These are phyloP conservation scores for Apteryx mantelli DNA, from an alignment of 2,113 vertebrate species.

Conservation along the genomic window DNA sequence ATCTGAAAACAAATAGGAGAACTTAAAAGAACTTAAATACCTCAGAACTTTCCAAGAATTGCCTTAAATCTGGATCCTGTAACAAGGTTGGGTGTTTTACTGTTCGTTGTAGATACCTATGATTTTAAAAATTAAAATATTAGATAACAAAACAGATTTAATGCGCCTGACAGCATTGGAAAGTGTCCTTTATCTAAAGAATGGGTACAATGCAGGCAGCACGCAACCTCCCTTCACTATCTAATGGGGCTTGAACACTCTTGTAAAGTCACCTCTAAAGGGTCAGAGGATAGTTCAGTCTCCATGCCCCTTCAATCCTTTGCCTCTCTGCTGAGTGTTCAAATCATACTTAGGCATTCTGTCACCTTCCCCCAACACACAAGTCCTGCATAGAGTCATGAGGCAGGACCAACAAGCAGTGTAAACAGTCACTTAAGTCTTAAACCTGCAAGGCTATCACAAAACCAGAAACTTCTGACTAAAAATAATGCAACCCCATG, in stretches of 20 bases:
- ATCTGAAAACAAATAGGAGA: background rate
- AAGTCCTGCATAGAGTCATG: background rate
- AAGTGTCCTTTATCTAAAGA: background rate
- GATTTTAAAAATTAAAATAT: slow-evolving; percentile 53
- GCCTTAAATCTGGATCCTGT: slow-evolving; percentile 94
- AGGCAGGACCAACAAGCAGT: background rate
- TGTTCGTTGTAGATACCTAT: slow-evolving; percentile 94
- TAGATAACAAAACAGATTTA: background rate
- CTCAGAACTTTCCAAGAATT: slow-evolving; percentile 96
- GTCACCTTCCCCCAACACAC: background rate
- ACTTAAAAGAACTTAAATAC: slow-evolving; percentile 73
- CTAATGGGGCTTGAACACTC: background rate
- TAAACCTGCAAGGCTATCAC: background rate
- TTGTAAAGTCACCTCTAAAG: background rate
- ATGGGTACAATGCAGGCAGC: background rate
- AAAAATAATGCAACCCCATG: background rate
- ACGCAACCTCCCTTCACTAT: background rate
- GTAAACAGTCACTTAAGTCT: background rate
- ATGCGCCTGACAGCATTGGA: background rate
- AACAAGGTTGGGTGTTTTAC: slow-evolving; percentile 94
- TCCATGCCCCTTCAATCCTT: background rate
- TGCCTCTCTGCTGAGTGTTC: background rate
- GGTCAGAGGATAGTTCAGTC: background rate
- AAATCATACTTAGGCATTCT: background rate
- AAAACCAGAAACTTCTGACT: background rate